phyloP scores from a whole-genome alignment of 2,113 vertebrate species.

The Nannobrachium achirus region DNA sequence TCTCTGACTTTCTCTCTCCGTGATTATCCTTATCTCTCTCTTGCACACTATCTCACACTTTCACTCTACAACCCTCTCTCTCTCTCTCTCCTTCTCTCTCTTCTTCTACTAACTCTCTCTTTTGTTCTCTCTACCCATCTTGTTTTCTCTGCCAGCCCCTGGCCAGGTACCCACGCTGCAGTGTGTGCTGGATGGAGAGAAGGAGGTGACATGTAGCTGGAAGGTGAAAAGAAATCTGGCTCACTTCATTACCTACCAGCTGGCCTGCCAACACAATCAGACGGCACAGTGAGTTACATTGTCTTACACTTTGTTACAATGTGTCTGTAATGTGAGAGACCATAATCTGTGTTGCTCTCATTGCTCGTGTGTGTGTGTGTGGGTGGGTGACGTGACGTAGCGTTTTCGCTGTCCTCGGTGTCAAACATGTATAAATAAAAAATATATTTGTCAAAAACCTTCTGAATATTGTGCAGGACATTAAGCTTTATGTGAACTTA shows the following conservation, averaged over 20 bases:
- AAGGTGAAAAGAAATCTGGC: slow-evolving; percentile 61
- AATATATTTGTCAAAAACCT: no score
- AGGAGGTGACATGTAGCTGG: slow-evolving; percentile 68
- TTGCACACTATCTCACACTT: no score
- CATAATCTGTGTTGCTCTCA: not conserved
- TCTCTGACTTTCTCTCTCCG: slow-evolving; percentile 2
- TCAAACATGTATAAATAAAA: no score
- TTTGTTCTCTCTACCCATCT: not conserved
- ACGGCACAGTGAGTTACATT: slow-evolving; percentile 36
- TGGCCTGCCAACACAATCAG: slow-evolving; percentile 42
- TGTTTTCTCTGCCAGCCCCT: slow-evolving; percentile 18
- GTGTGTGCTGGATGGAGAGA: slow-evolving; percentile 65
- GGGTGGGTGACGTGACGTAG: no score
- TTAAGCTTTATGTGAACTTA: no score
- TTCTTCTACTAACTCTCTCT: not conserved
- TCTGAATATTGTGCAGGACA: no score
- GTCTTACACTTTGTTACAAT: not conserved
- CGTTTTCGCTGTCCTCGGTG: no score
- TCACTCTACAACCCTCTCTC: not conserved
- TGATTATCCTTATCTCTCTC: slow-evolving; percentile 16
- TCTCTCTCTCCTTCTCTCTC: not conserved
- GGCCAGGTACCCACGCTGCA: slow-evolving; percentile 48
- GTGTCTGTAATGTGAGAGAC: not conserved
- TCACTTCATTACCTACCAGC: slow-evolving; percentile 61
- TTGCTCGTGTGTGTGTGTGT: slow-evolving; percentile 7